Conservation (phyloP, 2,797 vertebrate genomes). For the Sarcoramphus papa region DNA sequence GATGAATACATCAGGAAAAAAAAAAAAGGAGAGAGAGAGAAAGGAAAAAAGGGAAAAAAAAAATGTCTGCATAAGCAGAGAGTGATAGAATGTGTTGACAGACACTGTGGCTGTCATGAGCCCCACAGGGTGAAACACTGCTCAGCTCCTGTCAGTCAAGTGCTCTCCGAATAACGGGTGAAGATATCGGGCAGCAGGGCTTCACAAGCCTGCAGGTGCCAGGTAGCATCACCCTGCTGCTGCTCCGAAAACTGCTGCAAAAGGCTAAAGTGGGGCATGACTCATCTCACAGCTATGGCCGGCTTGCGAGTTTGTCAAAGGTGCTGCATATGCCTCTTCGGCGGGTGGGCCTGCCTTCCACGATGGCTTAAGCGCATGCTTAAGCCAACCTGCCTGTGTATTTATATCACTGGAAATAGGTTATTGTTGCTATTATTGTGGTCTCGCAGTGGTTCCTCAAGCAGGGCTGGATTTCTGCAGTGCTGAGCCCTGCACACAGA, state of each 20-base stretch:
- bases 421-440: neutral
- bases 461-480: neutral
- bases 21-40: neutral
- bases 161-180: neutral
- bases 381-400: neutral
- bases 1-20: constrained; percentile 71
- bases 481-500: neutral
- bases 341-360: neutral
- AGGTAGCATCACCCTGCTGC: neutral
- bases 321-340: fast-evolving
- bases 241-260: neutral
- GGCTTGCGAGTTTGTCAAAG: neutral
- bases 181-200: neutral
- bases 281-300: neutral
- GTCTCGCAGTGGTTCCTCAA: neutral
- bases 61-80: constrained; percentile 54
- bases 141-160: constrained; percentile 61
- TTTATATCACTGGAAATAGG: neutral
- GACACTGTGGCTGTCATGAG: constrained; percentile 43
- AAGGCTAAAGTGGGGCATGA: neutral
- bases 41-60: neutral
- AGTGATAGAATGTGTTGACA: constrained; percentile 72
- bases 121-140: constrained; percentile 60
- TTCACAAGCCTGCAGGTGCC: constrained; percentile 27
- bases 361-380: fast-evolving